These are phyloP conservation scores for Mesembrinibis cayennensis DNA, from an alignment of 2,113 vertebrate genomes.

Conservation along the genomic window DNA sequence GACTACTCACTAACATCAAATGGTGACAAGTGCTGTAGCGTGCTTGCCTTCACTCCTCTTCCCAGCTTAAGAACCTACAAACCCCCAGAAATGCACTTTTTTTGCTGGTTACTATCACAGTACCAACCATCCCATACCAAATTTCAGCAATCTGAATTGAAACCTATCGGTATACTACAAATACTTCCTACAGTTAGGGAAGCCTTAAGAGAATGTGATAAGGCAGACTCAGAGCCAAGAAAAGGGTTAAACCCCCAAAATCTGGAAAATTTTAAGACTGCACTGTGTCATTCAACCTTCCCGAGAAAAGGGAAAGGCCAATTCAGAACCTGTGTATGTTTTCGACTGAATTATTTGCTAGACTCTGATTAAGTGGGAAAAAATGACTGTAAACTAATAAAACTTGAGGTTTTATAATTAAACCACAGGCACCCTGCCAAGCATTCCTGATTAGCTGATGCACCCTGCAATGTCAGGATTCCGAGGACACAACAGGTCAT, in stretches of 20 bases:
- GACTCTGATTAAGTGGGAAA: constrained; percentile 59
- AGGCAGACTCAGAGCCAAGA: neutral
- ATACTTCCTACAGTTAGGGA: neutral
- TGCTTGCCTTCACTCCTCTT: neutral
- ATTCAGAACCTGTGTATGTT: neutral
- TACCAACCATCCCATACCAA: neutral
- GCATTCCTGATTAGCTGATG: constrained; percentile 54
- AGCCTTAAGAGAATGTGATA: neutral
- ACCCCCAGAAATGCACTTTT: neutral
- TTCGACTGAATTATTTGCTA: constrained; percentile 51
- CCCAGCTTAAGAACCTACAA: neutral
- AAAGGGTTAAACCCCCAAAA: neutral
- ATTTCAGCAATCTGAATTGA: neutral
- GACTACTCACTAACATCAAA: neutral
- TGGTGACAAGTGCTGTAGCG: neutral
- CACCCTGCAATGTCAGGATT: constrained; percentile 52
- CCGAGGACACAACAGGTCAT: constrained; percentile 49
- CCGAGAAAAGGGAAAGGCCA: neutral
- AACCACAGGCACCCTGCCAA: constrained; percentile 48
- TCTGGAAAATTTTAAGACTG: neutral
- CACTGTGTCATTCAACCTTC: neutral
- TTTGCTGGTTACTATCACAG: neutral
- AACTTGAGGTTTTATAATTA: constrained; percentile 65
- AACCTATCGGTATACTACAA: neutral
- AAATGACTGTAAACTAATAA: constrained; percentile 64